Base-by-base conservation (phyloP, 2,888 invertebrate species). In the Callyntrura guangdongensis region DNA sequence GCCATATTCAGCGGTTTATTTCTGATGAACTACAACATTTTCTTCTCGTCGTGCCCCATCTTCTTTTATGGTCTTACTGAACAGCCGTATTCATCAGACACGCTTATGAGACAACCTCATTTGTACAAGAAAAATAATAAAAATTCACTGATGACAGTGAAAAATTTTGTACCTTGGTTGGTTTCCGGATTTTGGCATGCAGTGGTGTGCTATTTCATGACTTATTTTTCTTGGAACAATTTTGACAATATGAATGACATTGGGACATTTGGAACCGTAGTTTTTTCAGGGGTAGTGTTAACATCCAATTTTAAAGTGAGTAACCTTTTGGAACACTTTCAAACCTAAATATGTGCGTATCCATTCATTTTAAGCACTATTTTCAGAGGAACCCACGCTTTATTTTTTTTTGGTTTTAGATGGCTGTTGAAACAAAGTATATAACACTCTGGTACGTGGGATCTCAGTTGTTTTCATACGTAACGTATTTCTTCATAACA, bases 21-120 rank as follows among this genome's bases (percentile, higher is more conserved):
- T 94, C 95, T 98, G 92, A 97, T 97, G 94, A 95, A 97, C 90
- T 98, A 96, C 95, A 98, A 98, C 95, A 96, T 97, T 77, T 94
- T 97, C 45, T 97, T 97, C 94, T 97, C 98, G 0, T 96, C 97
- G 0, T 94, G 97, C 82, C 98, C 98, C 0, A 96, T 98, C 86
- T 95, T 98, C 14, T 94, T 97, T 9, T 97, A 97, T 92, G 97
- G 97, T 0, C 95, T 98, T 82, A 96, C 97, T 17, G 98, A 98
- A 94, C 97, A 98, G 94, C 96, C 97, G 91, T 96, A 96, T 94
- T 95, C 96, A 0, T 96, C 96, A 1, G 94, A 95, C 0, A 94
- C 95, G 0, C 95, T 96, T 82, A 94, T 95, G 94, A 96, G 96
- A n/a, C 96, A 96, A 92, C 98, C 98, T 0, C 95, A 96, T 12